Conservation (phyloP, 1,140 invertebrate genomes). For the Heliconius melpomene region DNA sequence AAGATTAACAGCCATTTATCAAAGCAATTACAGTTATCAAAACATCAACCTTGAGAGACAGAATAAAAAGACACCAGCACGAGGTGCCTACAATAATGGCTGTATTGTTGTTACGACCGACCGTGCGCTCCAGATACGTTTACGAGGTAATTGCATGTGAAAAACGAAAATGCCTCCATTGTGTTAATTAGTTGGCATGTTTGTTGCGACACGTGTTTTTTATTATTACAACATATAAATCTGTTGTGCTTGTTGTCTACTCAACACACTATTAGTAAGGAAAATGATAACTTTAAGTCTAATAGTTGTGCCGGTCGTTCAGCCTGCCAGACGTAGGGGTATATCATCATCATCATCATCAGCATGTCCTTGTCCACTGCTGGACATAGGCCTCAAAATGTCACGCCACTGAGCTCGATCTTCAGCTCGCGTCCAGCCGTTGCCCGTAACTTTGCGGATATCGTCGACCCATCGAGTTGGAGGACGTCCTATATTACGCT, state of each 20-base stretch:
- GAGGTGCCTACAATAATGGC: constrained; percentile 59
- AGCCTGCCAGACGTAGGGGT: too few relatives aligned
- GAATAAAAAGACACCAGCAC: constrained; percentile 62
- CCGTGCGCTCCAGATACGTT: constrained; percentile 50
- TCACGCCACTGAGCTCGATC: too few relatives aligned
- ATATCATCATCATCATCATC: too few relatives aligned
- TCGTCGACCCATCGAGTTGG: too few relatives aligned
- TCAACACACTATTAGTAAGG: not conserved
- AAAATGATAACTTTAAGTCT: too few relatives aligned
- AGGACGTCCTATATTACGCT: too few relatives aligned
- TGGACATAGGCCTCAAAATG: too few relatives aligned
- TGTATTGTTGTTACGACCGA: constrained; percentile 57
- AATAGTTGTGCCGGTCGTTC: too few relatives aligned
- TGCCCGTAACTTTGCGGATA: too few relatives aligned
- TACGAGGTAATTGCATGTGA: constrained; percentile 60
- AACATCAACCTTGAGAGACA: constrained; percentile 66
- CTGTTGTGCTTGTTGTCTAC: not conserved
- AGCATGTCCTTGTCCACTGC: too few relatives aligned
- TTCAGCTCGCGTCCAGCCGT: too few relatives aligned
- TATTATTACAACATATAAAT: constrained; percentile 2
- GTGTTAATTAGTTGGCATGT: constrained; percentile 47
- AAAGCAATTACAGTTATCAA: constrained; percentile 67
- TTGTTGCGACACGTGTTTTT: constrained; percentile 11
- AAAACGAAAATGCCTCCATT: constrained; percentile 62
- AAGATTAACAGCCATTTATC: constrained; percentile 58